Evolutionary conservation across 2,797 vertebrate genomes (phyloP), one percentile per base, ranked within the genome.

Genomic region (Anabas testudineus): DNA sequence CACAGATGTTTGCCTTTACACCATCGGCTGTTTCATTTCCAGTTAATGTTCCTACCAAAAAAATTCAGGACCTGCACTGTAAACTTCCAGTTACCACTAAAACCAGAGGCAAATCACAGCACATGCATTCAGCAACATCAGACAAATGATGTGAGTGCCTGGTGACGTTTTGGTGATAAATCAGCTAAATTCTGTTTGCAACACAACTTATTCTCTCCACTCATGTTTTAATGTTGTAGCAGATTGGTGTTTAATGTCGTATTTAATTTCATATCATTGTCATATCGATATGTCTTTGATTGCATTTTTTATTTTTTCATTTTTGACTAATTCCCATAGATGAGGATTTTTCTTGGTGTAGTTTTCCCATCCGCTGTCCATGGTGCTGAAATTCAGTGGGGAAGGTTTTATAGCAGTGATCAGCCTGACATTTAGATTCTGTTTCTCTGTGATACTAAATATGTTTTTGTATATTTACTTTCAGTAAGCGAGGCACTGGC

Each of bases 1-100:
- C 78, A 69, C 82, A 81, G 82, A 77, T 85, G 83, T 81, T 83
- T 64, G 65, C 61, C 56, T 78, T 53, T 48, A 46, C 69, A 82
- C 76, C 46, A 48, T 62, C 13, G 14, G 3, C 7, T 1, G 26
- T 67, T 73, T 76, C 34, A 63, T 59, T 62, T 67, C 22, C 56
- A 55, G 49, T 41, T 34, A 52, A 52, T n/a, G 52, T 48, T 56
- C 61, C 45, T 7, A 24, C 52, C 45, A 53, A 68, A 86, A 53
- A 68, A 86, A 37, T 78, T 26, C 47, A 62, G 32, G 12, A 54
- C 26, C 10, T 13, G 42, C 18, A 21, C 22, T 28, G 13, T 52
- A 21, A 74, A 69, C 64, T 71, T 55, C 48, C 37, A 55, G 80
- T 60, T 71, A 16, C 2, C 41, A 64, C 67, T n/a, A 56, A 2